Percentiles rank a stretch among this genome's conserved stretches.
phyloP scores from a whole-genome alignment of 2,113 vertebrate genomes.

The Triplophysa siluroides region DNA sequence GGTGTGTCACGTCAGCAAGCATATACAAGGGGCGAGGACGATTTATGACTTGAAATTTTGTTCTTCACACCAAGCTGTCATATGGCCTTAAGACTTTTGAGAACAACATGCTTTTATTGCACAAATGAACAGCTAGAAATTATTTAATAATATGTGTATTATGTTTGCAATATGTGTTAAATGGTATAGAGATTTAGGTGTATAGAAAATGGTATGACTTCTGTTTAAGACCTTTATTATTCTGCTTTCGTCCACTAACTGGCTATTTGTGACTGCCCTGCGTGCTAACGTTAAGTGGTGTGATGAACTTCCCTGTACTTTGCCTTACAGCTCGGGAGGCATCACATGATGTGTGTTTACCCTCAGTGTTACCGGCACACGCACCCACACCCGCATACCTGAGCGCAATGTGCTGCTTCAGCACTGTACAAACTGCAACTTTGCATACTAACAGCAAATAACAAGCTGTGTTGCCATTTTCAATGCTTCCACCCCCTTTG shows the following conservation, averaged over 20 bases:
- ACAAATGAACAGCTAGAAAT: not conserved
- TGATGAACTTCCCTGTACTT: slow-evolving; percentile 21
- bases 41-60: no score
- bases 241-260: slow-evolving; percentile 5
- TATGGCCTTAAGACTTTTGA: no score
- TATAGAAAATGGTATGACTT: no score
- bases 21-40: no score
- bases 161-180: no score
- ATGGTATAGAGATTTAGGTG: no score
- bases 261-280: slow-evolving; percentile 5
- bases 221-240: not conserved
- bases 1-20: no score
- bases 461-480: not conserved
- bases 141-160: no score
- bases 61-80: no score
- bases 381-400: slow-evolving; percentile 40
- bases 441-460: slow-evolving; percentile 13
- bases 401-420: slow-evolving; percentile 45
- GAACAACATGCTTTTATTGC: not conserved
- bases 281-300: not conserved
- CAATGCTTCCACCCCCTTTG: not conserved
- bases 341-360: slow-evolving; percentile 45
- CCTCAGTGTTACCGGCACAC: slow-evolving; percentile 9
- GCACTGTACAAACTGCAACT: slow-evolving; percentile 26
- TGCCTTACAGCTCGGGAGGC: not conserved